A percentile compares a stretch with the other conserved stretches of the same genome.
Conservation (phyloP, 2,113 vertebrate genomes). For the Psettodes erumei region DNA sequence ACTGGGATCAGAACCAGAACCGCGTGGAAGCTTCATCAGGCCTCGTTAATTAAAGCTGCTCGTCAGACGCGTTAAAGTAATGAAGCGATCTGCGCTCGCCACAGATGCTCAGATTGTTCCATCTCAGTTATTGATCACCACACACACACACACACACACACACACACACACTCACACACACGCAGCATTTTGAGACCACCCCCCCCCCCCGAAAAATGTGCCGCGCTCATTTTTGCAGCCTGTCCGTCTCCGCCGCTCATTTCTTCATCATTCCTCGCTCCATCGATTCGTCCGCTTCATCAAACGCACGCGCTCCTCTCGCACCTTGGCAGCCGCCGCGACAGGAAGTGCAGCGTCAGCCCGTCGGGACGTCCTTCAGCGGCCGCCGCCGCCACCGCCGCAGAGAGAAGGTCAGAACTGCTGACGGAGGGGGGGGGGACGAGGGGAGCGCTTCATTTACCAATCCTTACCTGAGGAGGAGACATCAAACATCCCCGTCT, state of each 20-base stretch:
- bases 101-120: background rate
- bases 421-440: slow-evolving; percentile 71
- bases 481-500: slow-evolving; percentile 49
- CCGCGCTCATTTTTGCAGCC: slow-evolving; percentile 66
- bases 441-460: slow-evolving; percentile 69
- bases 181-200: slow-evolving; percentile 56
- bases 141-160: background rate
- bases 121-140: slow-evolving; percentile 67
- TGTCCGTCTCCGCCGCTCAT: slow-evolving; percentile 84
- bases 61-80: no score
- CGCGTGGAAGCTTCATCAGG: no score
- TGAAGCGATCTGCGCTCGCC: background rate
- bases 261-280: slow-evolving; percentile 93
- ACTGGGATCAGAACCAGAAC: no score
- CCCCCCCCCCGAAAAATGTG: slow-evolving; percentile 64
- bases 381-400: no score
- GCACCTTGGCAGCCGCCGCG: slow-evolving; percentile 81
- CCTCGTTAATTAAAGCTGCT: no score
- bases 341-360: slow-evolving; percentile 83
- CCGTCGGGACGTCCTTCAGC: slow-evolving; percentile 73
- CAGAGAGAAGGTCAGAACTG: slow-evolving; percentile 73
- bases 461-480: slow-evolving; percentile 53
- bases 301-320: slow-evolving; percentile 77
- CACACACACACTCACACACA: background rate
- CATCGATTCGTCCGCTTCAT: slow-evolving; percentile 91